Percentiles rank a stretch among this genome's conserved stretches.
phyloP scores from a whole-genome alignment of 1,140 invertebrate genomes.

The Drosophila biarmipes region DNA sequence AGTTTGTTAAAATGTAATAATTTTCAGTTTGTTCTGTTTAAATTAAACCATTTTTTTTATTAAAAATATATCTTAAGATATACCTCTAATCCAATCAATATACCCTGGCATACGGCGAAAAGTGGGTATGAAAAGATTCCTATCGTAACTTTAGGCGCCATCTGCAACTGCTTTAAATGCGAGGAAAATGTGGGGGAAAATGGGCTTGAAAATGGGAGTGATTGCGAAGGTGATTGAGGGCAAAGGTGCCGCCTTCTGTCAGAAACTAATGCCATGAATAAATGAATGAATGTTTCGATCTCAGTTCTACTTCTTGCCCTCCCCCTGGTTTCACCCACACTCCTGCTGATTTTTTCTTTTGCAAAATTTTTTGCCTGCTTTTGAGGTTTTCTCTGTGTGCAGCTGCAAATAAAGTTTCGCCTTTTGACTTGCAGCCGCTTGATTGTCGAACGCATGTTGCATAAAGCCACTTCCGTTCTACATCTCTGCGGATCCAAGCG shows the following conservation, averaged over 20 bases:
- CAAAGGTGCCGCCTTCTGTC: slow-evolving; percentile 11
- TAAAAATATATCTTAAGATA: no score
- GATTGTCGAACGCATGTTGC: slow-evolving; percentile 38
- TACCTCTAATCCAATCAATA: neutral
- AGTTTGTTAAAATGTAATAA: no score
- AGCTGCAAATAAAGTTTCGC: slow-evolving; percentile 18
- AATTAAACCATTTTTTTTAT: no score
- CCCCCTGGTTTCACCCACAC: no score
- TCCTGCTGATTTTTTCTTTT: neutral
- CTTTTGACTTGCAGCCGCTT: slow-evolving; percentile 37
- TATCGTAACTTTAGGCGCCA: slow-evolving; percentile 13
- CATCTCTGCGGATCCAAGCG: neutral
- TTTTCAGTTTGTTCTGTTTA: no score
- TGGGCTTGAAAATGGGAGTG: slow-evolving; percentile 1
- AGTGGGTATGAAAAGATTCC: neutral
- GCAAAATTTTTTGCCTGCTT: neutral
- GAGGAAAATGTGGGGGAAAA: neutral
- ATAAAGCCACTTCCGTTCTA: neutral
- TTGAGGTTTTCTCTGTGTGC: neutral
- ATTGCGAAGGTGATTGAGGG: slow-evolving; percentile 16
- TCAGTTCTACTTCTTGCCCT: slow-evolving; percentile 5
- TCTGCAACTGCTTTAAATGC: slow-evolving; percentile 13
- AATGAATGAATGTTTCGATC: slow-evolving; percentile 56
- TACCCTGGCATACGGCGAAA: neutral
- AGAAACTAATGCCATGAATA: slow-evolving; percentile 46